A percentile compares a stretch with the other conserved stretches of the same genome.
These are phyloP conservation scores for Acronicta aceris DNA, from an alignment of 2,888 invertebrate genomes.

Conservation along the genomic window DNA sequence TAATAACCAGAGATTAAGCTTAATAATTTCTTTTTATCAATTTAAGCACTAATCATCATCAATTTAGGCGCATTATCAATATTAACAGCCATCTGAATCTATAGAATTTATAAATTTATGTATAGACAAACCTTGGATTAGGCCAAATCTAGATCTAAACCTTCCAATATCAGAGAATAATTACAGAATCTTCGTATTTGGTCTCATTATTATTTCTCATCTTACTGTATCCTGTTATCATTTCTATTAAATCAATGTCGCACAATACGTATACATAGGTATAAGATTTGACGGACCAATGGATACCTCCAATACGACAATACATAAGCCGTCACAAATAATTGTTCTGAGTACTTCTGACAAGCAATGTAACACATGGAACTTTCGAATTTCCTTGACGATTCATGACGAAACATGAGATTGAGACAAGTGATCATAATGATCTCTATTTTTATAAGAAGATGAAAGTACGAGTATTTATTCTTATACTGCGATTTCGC, in stretches of 20 bases:
- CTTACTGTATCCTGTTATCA: background rate
- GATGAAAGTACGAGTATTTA: too few species aligned
- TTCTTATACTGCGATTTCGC: too few species aligned
- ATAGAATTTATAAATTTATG: too few species aligned
- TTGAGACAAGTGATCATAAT: slow-evolving; percentile 49
- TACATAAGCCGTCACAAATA: slow-evolving; percentile 58
- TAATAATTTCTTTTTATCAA: too few species aligned
- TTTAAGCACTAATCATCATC: too few species aligned
- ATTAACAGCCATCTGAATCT: background rate
- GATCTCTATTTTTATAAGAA: background rate
- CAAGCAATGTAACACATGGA: slow-evolving; percentile 58
- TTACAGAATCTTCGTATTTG: slow-evolving; percentile 17
- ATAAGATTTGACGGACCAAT: slow-evolving; percentile 42
- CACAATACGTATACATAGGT: slow-evolving; percentile 29
- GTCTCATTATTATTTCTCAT: background rate
- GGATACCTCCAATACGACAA: slow-evolving; percentile 47
- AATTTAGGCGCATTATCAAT: too few species aligned
- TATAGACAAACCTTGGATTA: slow-evolving; percentile 28
- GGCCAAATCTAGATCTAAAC: slow-evolving; percentile 9
- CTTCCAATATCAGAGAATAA: slow-evolving; percentile 36
- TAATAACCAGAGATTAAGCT: too few species aligned
- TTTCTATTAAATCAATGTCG: background rate
- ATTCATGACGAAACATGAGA: slow-evolving; percentile 62
- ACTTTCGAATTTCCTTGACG: slow-evolving; percentile 71
- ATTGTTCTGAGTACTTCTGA: too few species aligned